These are phyloP conservation scores for Sycophila sp. DNA, from an alignment of 1,140 invertebrate species.

Conservation along the genomic window DNA sequence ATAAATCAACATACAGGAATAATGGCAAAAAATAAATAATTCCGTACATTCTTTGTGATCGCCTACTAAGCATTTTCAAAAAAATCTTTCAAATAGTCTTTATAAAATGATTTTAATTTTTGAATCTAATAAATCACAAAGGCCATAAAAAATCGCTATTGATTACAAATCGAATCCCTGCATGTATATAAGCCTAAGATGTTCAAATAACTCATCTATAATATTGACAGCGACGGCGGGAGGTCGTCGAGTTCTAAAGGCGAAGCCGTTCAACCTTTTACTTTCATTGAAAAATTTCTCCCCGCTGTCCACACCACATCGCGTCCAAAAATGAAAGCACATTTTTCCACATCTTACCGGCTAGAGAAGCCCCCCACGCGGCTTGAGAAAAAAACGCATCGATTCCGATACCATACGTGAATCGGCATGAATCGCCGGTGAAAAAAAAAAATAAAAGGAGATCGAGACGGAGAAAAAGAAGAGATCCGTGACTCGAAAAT, in stretches of 20 bases:
- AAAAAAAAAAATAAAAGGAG: not conserved
- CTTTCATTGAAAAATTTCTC: too few relatives aligned
- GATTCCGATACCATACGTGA: not conserved
- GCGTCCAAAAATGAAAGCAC: not conserved
- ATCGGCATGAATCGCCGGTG: slow-evolving; percentile 8
- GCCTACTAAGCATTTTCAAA: too few relatives aligned
- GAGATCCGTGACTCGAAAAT: slow-evolving; percentile 30
- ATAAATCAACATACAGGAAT: too few relatives aligned
- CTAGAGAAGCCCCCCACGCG: not conserved
- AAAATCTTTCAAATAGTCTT: too few relatives aligned
- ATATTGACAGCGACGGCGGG: not conserved
- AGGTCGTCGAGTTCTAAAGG: not conserved
- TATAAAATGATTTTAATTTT: too few relatives aligned
- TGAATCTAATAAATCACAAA: too few relatives aligned
- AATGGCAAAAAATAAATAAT: too few relatives aligned
- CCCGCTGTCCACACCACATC: too few relatives aligned
- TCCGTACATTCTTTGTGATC: too few relatives aligned
- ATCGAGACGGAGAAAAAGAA: not conserved
- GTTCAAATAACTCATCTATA: not conserved
- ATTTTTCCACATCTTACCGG: not conserved
- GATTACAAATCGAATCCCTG: not conserved
- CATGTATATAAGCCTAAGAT: not conserved
- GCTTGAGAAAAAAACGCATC: too few relatives aligned
- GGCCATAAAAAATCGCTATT: too few relatives aligned
- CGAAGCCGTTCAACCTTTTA: too few relatives aligned